Evolutionary conservation across 2,888 invertebrate genomes (phyloP).

Genomic region (Crioceris asparagi): DNA sequence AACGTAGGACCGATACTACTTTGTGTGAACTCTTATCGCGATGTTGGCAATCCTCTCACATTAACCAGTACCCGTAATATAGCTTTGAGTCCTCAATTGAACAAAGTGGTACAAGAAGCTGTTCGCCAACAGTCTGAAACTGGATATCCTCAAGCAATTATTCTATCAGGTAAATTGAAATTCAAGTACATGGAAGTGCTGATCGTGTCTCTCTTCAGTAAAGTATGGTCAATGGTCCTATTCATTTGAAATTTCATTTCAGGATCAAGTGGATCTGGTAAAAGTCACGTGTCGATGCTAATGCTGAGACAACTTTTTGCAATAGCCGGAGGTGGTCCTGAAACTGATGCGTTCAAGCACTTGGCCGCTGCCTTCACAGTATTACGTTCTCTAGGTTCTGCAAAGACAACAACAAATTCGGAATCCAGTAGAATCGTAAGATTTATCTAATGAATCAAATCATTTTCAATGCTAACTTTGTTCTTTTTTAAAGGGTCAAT

Average conservation of each 20-base stretch:
- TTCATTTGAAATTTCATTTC: too few relatives aligned
- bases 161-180: constrained; percentile 75
- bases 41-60: constrained; percentile 79
- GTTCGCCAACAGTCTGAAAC: constrained; percentile 90
- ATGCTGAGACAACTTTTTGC: constrained; percentile 84
- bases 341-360: constrained; percentile 94
- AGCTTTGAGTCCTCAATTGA: constrained; percentile 67
- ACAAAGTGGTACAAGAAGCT: constrained; percentile 82
- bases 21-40: constrained; percentile 81
- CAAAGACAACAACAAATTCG: constrained; percentile 80
- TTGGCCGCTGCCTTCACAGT: constrained; percentile 92
- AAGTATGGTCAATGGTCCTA: too few relatives aligned
- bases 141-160: constrained; percentile 91
- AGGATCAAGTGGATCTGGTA: constrained; percentile 87
- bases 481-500: constrained; percentile 70
- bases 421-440: constrained; percentile 87
- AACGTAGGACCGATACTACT: constrained; percentile 86
- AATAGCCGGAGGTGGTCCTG: constrained; percentile 87
- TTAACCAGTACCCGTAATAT: constrained; percentile 63
- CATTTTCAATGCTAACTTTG: neutral
- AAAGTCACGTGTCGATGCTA: constrained; percentile 87
- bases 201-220: too few relatives aligned
- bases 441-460: neutral
- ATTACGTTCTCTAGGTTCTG: constrained; percentile 79
- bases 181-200: too few relatives aligned